phyloP scores from a whole-genome alignment of 2,888 invertebrate species.

The Drosophila sordidula region DNA sequence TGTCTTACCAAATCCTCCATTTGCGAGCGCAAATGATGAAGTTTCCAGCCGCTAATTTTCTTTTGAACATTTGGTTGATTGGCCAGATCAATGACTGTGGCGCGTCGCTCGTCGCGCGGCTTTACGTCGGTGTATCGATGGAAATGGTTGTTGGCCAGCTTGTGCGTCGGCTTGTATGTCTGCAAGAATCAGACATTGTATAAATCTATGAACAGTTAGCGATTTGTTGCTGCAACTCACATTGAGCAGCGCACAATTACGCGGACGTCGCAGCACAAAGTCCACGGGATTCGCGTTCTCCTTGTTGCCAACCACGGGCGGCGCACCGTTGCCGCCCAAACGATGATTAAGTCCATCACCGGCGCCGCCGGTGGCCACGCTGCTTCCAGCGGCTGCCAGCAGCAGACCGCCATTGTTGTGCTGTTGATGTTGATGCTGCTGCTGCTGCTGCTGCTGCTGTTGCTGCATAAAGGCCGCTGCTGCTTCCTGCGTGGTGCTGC shows the following conservation, averaged over 20 bases:
- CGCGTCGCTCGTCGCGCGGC: constrained; percentile 93
- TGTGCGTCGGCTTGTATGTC: constrained; percentile 89
- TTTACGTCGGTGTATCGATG: constrained; percentile 92
- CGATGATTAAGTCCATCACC: constrained; percentile 67
- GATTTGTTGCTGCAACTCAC: constrained; percentile 60
- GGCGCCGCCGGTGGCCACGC: constrained; percentile 19
- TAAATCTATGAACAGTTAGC: neutral
- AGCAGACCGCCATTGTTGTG: constrained; percentile 67
- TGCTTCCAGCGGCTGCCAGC: constrained; percentile 41
- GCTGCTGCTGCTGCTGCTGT: constrained; percentile 38
- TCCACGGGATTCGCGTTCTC: constrained; percentile 84
- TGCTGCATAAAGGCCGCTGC: constrained; percentile 39
- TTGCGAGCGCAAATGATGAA: constrained; percentile 95
- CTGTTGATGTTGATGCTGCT: constrained; percentile 26
- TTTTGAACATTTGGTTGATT: constrained; percentile 94
- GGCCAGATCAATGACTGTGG: constrained; percentile 94
- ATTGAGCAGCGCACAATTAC: constrained; percentile 82
- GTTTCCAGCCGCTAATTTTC: constrained; percentile 97
- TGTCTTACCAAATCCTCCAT: constrained; percentile 94
- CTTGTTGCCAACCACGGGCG: constrained; percentile 77
- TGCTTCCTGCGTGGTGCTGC: constrained; percentile 43
- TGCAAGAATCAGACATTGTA: constrained; percentile 56
- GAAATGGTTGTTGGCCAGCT: constrained; percentile 91
- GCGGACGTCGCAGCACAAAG: constrained; percentile 83
- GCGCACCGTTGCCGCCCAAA: constrained; percentile 39